Evolutionary conservation across 2,888 invertebrate species (phyloP).

Genomic region (Dione juno): DNA sequence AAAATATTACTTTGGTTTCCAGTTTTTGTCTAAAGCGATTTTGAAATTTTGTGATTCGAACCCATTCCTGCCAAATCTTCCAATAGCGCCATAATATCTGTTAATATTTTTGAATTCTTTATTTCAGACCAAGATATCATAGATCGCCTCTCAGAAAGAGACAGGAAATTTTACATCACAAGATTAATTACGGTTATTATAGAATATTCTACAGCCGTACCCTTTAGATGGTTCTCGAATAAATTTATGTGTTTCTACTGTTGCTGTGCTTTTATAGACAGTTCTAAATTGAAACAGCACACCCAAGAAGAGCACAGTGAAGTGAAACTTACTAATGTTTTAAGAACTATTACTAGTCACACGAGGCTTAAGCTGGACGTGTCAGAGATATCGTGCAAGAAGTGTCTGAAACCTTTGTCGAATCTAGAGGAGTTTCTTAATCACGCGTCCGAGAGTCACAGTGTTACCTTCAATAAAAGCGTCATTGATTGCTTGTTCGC

Average conservation of each 20-base stretch:
- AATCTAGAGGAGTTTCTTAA: slow-evolving; percentile 54
- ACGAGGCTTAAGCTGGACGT: slow-evolving; percentile 59
- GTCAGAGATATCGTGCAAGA: slow-evolving; percentile 56
- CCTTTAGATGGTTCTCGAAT: slow-evolving; percentile 55
- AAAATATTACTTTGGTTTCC: too few relatives aligned
- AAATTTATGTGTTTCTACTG: slow-evolving; percentile 59
- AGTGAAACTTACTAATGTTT: slow-evolving; percentile 51
- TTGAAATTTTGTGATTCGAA: too few relatives aligned
- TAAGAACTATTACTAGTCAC: slow-evolving; percentile 43
- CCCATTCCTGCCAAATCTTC: too few relatives aligned
- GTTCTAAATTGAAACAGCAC: slow-evolving; percentile 52
- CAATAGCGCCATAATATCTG: background rate
- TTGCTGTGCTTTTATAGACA: slow-evolving; percentile 49
- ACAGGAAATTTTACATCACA: slow-evolving; percentile 39
- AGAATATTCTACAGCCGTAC: slow-evolving; percentile 53
- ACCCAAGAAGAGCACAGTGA: slow-evolving; percentile 53
- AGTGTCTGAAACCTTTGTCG: slow-evolving; percentile 51
- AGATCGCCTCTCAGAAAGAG: slow-evolving; percentile 27
- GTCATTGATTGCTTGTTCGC: slow-evolving; percentile 49
- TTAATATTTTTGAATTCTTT: slow-evolving; percentile 13
- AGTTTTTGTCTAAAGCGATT: too few relatives aligned
- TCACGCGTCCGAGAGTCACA: slow-evolving; percentile 52
- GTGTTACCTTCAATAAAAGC: slow-evolving; percentile 46
- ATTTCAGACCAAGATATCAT: slow-evolving; percentile 36
- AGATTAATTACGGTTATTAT: slow-evolving; percentile 51